Evolutionary conservation across 2,797 vertebrate species (phyloP).

Genomic region (Cryptoprocta ferox): DNA sequence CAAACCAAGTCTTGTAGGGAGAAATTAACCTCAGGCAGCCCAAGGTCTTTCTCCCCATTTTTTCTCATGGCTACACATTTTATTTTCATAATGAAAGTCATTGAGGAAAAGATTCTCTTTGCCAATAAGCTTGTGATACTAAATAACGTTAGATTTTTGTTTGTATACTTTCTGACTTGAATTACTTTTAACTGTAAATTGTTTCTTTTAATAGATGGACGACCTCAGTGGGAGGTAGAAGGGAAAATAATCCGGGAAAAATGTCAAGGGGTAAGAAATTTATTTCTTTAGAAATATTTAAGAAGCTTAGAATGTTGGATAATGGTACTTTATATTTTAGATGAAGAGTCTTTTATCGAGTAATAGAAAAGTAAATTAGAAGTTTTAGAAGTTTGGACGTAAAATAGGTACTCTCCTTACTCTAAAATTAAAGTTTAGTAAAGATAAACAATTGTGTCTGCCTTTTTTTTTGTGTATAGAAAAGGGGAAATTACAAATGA

Average conservation of each 20-base stretch:
- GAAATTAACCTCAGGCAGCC: neutral
- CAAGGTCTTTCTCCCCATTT: conserved; percentile 9
- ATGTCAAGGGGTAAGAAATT: conserved; percentile 94
- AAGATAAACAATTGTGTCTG: neutral
- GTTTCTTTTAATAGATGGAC: conserved; percentile 92
- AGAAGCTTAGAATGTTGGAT: conserved; percentile 51
- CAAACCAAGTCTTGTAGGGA: neutral
- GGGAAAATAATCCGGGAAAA: conserved; percentile 97
- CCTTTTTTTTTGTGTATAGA: neutral
- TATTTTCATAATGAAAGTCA: conserved; percentile 50
- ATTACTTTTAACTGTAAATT: conserved; percentile 74
- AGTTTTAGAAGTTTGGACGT: conserved; percentile 42
- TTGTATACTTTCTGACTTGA: conserved; percentile 74
- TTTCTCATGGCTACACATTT: neutral
- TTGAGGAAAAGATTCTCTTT: conserved; percentile 49
- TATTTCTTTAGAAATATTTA: conserved; percentile 75
- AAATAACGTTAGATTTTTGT: conserved; percentile 34
- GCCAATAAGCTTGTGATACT: conserved; percentile 30
- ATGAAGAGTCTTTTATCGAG: neutral
- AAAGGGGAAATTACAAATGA: conserved; percentile 29
- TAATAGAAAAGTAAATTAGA: conserved; percentile 52
- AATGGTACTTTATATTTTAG: conserved; percentile 3
- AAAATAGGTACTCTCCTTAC: neutral
- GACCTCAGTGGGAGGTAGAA: conserved; percentile 99
- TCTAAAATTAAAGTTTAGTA: conserved; percentile 49